These are phyloP conservation scores for Burhinus oedicnemus DNA, from an alignment of 2,113 vertebrate species.

Conservation along the genomic window DNA sequence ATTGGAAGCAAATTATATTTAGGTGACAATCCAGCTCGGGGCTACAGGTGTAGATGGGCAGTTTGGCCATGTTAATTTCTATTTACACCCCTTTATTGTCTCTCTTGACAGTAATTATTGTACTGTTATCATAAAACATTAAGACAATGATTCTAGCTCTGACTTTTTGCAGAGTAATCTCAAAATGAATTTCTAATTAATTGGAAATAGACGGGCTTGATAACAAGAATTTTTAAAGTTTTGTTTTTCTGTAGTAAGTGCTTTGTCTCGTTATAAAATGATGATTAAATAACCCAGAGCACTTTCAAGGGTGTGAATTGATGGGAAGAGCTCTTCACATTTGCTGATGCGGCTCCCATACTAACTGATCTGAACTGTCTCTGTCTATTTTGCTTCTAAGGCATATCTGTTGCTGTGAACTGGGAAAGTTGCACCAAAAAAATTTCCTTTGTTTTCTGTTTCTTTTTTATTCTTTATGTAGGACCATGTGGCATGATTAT, in stretches of 20 bases:
- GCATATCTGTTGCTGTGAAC: neutral
- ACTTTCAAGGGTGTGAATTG: neutral
- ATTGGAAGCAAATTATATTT: neutral
- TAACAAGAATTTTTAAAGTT: neutral
- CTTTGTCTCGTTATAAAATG: neutral
- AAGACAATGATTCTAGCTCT: neutral
- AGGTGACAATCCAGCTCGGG: neutral
- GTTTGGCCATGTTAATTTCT: neutral
- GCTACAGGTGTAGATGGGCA: neutral
- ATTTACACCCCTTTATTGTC: neutral
- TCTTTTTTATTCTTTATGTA: neutral
- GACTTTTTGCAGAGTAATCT: neutral
- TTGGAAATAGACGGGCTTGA: neutral
- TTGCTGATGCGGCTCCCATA: neutral
- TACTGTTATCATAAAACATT: neutral
- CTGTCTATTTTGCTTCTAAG: neutral
- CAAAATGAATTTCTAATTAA: neutral
- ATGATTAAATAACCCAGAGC: neutral
- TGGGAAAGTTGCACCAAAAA: neutral
- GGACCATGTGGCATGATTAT: neutral
- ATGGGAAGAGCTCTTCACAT: neutral
- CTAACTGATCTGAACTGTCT: neutral
- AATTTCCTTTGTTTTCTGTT: neutral
- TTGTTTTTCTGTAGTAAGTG: neutral
- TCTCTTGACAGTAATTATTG: neutral